Conservation (phyloP, 2,113 vertebrate species). For the Geococcyx californianus region DNA sequence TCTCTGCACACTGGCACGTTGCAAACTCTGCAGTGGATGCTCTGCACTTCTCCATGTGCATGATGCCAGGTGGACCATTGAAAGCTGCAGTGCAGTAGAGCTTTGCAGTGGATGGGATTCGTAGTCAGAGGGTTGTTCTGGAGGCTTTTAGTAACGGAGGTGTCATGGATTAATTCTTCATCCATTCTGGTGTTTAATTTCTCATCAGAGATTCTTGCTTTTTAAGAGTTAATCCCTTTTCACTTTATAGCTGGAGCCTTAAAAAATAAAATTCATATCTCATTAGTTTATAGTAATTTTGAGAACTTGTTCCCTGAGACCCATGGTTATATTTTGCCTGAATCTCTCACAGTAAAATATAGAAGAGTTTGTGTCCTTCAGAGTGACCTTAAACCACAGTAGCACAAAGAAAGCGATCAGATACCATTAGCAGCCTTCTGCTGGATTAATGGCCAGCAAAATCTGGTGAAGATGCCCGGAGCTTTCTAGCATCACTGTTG, state of each 20-base stretch:
- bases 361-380: conserved; percentile 4
- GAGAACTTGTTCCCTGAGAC: neutral
- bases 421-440: conserved; percentile 40
- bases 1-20: neutral
- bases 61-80: accelerated
- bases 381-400: neutral
- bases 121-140: neutral
- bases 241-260: neutral
- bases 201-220: neutral
- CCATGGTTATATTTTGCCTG: neutral
- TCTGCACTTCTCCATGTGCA: neutral
- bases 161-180: neutral
- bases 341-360: neutral
- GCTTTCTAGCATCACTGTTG: neutral
- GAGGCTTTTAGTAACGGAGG: neutral
- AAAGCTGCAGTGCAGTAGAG: neutral
- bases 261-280: neutral
- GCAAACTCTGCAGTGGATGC: neutral
- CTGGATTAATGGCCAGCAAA: conserved; percentile 23
- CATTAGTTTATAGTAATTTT: neutral
- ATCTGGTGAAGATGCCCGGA: neutral
- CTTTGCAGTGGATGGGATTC: neutral
- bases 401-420: neutral
- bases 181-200: neutral
- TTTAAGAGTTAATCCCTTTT: neutral